Conservation (phyloP, 2,113 vertebrate species). For the Proterorhinus semilunaris region DNA sequence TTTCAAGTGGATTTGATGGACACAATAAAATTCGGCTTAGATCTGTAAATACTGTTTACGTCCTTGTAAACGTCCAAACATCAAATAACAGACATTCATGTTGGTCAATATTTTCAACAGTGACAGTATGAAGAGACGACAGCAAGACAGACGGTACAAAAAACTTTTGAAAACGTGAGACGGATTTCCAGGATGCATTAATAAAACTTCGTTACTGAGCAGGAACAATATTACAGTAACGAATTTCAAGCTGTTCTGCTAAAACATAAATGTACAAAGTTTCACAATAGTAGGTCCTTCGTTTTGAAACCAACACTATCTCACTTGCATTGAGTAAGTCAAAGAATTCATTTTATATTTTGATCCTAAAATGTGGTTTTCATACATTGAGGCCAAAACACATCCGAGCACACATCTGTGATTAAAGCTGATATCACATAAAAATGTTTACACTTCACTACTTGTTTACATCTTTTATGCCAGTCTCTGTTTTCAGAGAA, state of each 20-base stretch:
- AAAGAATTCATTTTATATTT: not conserved
- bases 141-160: conserved; percentile 35
- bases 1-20: too few relatives aligned
- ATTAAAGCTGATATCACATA: not conserved
- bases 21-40: too few relatives aligned
- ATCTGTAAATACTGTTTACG: too few relatives aligned
- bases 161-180: not conserved
- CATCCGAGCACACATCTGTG: not conserved
- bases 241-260: not conserved
- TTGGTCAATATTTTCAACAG: conserved; percentile 18
- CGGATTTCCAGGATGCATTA: not conserved
- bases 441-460: not conserved
- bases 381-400: not conserved
- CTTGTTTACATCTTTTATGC: not conserved
- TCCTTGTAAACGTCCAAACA: not conserved
- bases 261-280: not conserved
- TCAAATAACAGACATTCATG: too few relatives aligned
- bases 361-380: not conserved
- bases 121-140: conserved; percentile 35
- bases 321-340: not conserved
- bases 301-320: not conserved
- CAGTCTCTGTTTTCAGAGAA: not conserved
- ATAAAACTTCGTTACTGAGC: not conserved
- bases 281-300: not conserved
- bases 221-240: not conserved